Percentiles rank a stretch among this genome's conserved stretches.
Conservation (phyloP, 2,888 invertebrate genomes). For the Drosophila atripex region DNA sequence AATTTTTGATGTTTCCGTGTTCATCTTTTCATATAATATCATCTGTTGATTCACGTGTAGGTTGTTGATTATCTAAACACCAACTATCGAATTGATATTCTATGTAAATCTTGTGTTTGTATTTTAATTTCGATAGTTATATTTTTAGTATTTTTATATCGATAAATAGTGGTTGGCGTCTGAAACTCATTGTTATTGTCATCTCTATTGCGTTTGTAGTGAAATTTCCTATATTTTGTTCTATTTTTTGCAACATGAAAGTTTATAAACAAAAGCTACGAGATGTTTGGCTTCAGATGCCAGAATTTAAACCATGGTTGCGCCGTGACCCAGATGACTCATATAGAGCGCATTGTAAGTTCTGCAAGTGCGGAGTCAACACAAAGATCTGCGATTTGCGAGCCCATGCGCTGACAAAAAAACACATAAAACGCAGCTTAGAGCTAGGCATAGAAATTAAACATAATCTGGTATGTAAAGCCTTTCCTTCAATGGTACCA, state of each 20-base stretch:
- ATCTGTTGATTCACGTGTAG: too few species aligned
- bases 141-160: not conserved
- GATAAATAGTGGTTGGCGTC: slow-evolving; percentile 17
- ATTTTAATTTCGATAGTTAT: not conserved
- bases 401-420: slow-evolving; percentile 66
- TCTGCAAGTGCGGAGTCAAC: slow-evolving; percentile 66
- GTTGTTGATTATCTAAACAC: too few species aligned
- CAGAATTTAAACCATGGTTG: slow-evolving; percentile 60
- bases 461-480: slow-evolving; percentile 34
- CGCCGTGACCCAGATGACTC: slow-evolving; percentile 68
- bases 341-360: slow-evolving; percentile 62
- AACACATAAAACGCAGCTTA: slow-evolving; percentile 47
- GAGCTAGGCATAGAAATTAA: slow-evolving; percentile 3
- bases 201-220: slow-evolving; percentile 34
- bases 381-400: slow-evolving; percentile 65
- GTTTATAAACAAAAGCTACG: slow-evolving; percentile 65
- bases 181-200: slow-evolving; percentile 41
- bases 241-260: slow-evolving; percentile 49
- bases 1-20: not conserved
- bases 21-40: too few species aligned
- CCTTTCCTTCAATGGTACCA: too few species aligned
- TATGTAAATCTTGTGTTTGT: too few species aligned
- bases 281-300: slow-evolving; percentile 69
- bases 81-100: too few species aligned
- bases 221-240: slow-evolving; percentile 11